Percentiles rank a stretch among this genome's conserved stretches.
Conservation (phyloP, 2,888 invertebrate species). For the Amblyjoppa proteus region DNA sequence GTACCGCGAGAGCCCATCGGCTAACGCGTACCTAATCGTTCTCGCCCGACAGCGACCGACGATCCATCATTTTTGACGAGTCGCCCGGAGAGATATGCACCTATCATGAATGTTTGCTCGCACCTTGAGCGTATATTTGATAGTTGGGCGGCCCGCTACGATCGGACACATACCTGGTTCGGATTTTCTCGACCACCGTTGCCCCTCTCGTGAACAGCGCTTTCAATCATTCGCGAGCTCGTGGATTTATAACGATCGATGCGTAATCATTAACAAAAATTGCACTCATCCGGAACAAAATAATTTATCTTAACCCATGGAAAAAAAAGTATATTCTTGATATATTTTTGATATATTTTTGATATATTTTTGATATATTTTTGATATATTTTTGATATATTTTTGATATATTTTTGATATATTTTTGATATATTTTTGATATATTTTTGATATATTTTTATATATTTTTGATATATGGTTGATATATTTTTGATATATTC, state of each 20-base stretch:
- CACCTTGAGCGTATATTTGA: slow-evolving; percentile 38
- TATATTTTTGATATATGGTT: too few relatives aligned
- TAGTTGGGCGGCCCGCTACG: slow-evolving; percentile 30
- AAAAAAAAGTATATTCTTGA: too few relatives aligned
- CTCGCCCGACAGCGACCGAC: slow-evolving; percentile 37
- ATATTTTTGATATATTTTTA: too few relatives aligned
- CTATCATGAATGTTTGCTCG: slow-evolving; percentile 56
- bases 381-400: too few relatives aligned
- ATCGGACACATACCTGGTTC: slow-evolving; percentile 33
- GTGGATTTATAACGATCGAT: not conserved
- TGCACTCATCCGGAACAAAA: not conserved
- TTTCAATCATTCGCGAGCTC: not conserved
- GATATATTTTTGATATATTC: too few relatives aligned
- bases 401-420: too few relatives aligned
- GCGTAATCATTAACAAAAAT: not conserved
- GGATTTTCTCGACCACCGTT: not conserved
- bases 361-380: too few relatives aligned
- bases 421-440: too few relatives aligned
- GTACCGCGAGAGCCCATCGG: slow-evolving; percentile 22
- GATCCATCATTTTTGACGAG: slow-evolving; percentile 64
- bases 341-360: too few relatives aligned
- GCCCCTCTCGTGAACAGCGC: not conserved
- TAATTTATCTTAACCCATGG: not conserved
- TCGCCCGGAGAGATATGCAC: slow-evolving; percentile 49
- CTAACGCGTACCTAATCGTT: slow-evolving; percentile 61